Conservation (phyloP, 2,888 invertebrate genomes). For the Philaethria dido region DNA sequence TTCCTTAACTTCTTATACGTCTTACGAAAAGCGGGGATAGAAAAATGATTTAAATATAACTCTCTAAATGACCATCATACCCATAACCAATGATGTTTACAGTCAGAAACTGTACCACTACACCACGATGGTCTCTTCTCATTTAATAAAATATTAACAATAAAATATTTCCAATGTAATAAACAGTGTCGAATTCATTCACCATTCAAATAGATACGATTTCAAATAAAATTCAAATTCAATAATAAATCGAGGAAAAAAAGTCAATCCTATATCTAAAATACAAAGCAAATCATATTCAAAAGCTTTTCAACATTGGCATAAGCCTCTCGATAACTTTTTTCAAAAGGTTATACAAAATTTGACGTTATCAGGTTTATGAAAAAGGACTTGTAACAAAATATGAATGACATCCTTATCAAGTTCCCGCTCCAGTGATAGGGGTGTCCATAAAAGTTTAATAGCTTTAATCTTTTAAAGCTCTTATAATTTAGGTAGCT, state of each 20-base stretch:
- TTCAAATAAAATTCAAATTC: conserved; percentile 2
- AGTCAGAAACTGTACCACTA: too few species aligned
- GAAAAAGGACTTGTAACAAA: conserved; percentile 35
- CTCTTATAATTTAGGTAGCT: conserved; percentile 65
- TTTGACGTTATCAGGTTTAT: conserved; percentile 34
- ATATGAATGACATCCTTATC: conserved; percentile 55
- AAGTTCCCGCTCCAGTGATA: conserved; percentile 63
- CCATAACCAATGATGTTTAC: too few species aligned
- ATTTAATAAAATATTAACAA: not conserved
- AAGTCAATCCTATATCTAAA: not conserved
- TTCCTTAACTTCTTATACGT: too few species aligned
- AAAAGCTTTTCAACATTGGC: conserved; percentile 7
- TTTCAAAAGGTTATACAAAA: conserved; percentile 29
- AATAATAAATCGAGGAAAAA: not conserved
- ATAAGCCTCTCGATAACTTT: conserved; percentile 14
- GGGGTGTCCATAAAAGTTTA: conserved; percentile 74
- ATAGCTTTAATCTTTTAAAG: conserved; percentile 75
- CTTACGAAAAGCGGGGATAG: too few species aligned
- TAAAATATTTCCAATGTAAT: not conserved
- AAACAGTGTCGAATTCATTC: not conserved
- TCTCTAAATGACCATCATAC: too few species aligned
- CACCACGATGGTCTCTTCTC: too few species aligned
- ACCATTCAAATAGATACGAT: not conserved
- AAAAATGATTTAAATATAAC: too few species aligned
- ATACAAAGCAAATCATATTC: conserved; percentile 21